Evolutionary conservation across 2,113 vertebrate genomes (phyloP), one percentile per base, ranked within the genome.

Genomic region (Coptodon bakossiorum): DNA sequence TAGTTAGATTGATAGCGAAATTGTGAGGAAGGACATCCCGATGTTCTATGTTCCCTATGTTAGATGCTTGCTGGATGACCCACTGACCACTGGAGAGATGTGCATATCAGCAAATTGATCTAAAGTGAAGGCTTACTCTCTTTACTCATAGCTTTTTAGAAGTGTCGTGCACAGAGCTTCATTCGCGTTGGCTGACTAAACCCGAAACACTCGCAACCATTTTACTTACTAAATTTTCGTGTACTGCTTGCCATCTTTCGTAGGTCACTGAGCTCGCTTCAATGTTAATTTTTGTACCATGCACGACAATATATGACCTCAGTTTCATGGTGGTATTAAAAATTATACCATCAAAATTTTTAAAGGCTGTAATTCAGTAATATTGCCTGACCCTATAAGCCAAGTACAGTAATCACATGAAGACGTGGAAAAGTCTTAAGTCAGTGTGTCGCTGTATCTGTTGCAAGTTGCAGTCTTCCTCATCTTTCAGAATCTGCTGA

Each of bases 101-200:
- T 43, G 9, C 22, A 29, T 27, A 0, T 76, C 40, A 76, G 22
- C 24, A 76, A 45, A 45, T 17, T 76, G 24, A 76, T 76, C 40
- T 17, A 76, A 45, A 29, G 68, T 48, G 68, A 48, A 76, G 2
- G 1, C 40, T 48, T 45, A 19, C 40, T 45, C 2, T 31, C 43
- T 78, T 50, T 8, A 31, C 24, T 78, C 16, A 27, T 27, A 76
- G 22, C 1, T 78, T 76, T 76, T 17, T 76, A 76, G 24, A 76
- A 27, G 16, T 2, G 16, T 31, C 1, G 0, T 78, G 24, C 24
- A 27, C 43, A 78, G 6, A 78, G 24, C 40, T 19, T 76, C 2
- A 2, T 29, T 76, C 0, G 1, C 6, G 0, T 50, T 76, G 43
- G 6, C 24, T 50, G 43, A 76, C 14, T 50, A 76, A 76, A 76